These are phyloP conservation scores for Lanistes nyassanus DNA, from an alignment of 1,140 invertebrate species.

Conservation along the genomic window DNA sequence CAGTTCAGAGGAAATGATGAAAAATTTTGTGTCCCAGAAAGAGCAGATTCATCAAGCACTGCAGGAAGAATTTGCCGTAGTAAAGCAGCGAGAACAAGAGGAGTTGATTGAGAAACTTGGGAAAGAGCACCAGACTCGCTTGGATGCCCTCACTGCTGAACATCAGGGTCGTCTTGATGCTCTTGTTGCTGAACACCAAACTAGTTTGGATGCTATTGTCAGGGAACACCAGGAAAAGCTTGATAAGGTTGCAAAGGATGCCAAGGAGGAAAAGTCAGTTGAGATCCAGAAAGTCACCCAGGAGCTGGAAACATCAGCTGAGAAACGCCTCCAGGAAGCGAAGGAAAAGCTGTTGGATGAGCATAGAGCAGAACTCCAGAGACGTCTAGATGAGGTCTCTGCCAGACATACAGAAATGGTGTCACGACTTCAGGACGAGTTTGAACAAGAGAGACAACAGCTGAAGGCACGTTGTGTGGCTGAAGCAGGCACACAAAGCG, in stretches of 20 bases:
- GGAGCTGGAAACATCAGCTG: conserved; percentile 20
- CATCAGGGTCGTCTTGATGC: no score
- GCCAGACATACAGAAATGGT: no score
- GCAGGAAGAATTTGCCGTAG: conserved; percentile 10
- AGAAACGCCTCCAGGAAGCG: conserved; percentile 15
- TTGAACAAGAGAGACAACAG: conserved; percentile 71
- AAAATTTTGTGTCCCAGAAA: conserved; percentile 33
- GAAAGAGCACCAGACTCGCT: neutral
- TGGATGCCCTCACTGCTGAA: no score
- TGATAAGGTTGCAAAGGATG: conserved; percentile 9
- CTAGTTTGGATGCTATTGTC: conserved; percentile 5
- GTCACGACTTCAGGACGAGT: conserved; percentile 30
- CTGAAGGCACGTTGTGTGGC: conserved; percentile 67
- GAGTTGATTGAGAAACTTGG: conserved; percentile 20
- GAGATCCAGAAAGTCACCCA: neutral
- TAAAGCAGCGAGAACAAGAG: conserved; percentile 32
- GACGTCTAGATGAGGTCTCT: conserved; percentile 66
- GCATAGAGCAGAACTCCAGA: conserved; percentile 36
- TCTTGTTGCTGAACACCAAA: no score
- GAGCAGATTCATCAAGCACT: conserved; percentile 10
- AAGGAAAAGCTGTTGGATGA: conserved; percentile 31
- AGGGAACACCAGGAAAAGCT: conserved; percentile 9
- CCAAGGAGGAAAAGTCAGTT: conserved; percentile 1
- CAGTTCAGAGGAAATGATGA: conserved; percentile 10
- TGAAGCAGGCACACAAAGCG: conserved; percentile 24